Conservation (phyloP, 2,888 invertebrate genomes). For the Pyrgus malvae region DNA sequence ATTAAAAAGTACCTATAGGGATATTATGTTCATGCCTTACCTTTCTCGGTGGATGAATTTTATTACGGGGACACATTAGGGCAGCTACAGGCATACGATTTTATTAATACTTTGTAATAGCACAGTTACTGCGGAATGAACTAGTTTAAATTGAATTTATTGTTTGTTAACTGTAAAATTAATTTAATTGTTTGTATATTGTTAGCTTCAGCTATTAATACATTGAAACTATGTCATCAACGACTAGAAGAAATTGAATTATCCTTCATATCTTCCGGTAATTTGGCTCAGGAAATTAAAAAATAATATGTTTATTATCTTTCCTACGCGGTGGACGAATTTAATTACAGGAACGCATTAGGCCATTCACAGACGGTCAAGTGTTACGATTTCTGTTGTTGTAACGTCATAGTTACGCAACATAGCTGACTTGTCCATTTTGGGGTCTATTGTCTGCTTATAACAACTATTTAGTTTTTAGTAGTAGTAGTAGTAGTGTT, state of each 20-base stretch:
- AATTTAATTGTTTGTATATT: no score
- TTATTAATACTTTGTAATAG: no score
- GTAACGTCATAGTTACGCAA: conserved; percentile 18
- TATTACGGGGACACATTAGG: conserved; percentile 16
- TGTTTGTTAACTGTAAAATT: no score
- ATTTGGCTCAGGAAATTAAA: no score
- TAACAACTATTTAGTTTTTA: no score
- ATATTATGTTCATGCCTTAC: conserved; percentile 15
- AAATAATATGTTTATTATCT: conserved; percentile 9
- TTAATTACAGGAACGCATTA: conserved; percentile 15
- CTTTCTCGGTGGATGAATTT: conserved; percentile 9
- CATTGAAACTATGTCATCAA: no score
- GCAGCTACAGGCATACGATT: conserved; percentile 1
- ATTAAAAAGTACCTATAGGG: conserved; percentile 1
- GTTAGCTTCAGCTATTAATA: no score
- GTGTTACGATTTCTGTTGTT: not conserved
- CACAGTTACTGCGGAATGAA: no score
- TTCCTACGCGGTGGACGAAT: conserved; percentile 9
- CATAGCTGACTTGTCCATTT: not conserved
- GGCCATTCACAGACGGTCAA: conserved; percentile 1
- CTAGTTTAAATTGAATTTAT: no score
- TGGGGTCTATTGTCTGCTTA: not conserved
- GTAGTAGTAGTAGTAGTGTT: no score
- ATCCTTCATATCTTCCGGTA: no score
- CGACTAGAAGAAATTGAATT: no score